Conservation (phyloP, 2,888 invertebrate species). For the Mellilla xanthometata region DNA sequence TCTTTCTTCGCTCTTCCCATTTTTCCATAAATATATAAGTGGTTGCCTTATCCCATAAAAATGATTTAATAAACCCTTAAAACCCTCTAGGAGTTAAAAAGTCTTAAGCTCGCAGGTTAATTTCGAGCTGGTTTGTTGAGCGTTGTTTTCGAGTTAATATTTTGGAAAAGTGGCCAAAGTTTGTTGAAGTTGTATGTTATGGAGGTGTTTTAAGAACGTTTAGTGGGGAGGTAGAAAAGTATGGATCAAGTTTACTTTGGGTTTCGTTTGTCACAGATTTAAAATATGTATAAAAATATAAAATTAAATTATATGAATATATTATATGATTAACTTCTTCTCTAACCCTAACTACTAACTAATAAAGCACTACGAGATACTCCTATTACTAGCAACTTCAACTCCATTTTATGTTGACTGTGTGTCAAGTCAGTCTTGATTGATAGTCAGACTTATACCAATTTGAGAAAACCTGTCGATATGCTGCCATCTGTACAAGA, state of each 20-base stretch:
- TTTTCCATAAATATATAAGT: too few relatives aligned
- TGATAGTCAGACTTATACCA: constrained; percentile 16
- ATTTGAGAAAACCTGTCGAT: constrained; percentile 19
- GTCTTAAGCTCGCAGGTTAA: constrained; percentile 18
- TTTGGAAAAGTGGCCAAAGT: constrained; percentile 17
- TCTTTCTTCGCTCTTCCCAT: too few relatives aligned
- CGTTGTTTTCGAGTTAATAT: constrained; percentile 19
- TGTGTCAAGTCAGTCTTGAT: constrained; percentile 16
- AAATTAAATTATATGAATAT: too few relatives aligned
- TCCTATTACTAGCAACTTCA: constrained; percentile 8
- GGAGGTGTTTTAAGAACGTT: constrained; percentile 18
- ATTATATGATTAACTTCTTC: too few relatives aligned
- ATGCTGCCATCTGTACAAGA: constrained; percentile 16
- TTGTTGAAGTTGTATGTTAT: constrained; percentile 13
- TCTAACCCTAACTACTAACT: background rate
- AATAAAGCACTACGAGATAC: constrained; percentile 9
- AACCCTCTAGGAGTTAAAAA: too few relatives aligned
- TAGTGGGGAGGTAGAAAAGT: background rate
- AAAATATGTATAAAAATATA: too few relatives aligned
- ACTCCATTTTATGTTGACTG: constrained; percentile 20
- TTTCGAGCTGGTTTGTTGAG: constrained; percentile 20
- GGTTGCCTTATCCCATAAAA: too few relatives aligned
- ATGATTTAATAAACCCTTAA: too few relatives aligned
- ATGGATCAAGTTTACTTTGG: background rate
- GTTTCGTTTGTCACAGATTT: too few relatives aligned